Evolutionary conservation across 2,113 vertebrate genomes (phyloP).

Genomic region (Laterallus jamaicensis): DNA sequence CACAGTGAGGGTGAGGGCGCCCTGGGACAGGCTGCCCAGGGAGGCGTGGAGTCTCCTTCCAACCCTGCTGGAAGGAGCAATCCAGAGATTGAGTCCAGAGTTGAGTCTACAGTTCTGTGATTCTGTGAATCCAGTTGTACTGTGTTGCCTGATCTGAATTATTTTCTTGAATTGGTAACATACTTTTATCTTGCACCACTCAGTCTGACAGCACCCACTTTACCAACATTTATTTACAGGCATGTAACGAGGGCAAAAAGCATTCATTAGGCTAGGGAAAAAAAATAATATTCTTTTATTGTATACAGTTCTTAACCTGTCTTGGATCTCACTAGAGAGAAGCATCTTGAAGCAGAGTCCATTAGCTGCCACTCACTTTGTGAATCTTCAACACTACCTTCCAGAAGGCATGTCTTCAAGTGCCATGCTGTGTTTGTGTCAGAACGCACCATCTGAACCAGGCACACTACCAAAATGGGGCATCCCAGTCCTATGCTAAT

Average conservation of each 20-base stretch:
- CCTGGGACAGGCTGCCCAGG: too few relatives aligned
- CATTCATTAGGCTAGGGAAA: neutral
- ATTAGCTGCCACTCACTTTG: neutral
- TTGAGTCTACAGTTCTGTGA: too few relatives aligned
- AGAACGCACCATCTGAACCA: neutral
- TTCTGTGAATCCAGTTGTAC: neutral
- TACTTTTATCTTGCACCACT: neutral
- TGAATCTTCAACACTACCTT: neutral
- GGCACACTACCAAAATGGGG: fast-evolving
- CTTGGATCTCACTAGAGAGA: neutral
- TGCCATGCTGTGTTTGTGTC: neutral
- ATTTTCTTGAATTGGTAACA: neutral
- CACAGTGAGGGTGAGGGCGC: too few relatives aligned
- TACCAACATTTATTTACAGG: neutral
- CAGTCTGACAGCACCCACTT: neutral
- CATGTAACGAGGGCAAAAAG: neutral
- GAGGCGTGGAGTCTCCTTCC: too few relatives aligned
- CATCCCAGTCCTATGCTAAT: neutral
- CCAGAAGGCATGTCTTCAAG: neutral
- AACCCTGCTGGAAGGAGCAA: too few relatives aligned
- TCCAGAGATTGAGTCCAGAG: too few relatives aligned
- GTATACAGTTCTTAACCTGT: neutral
- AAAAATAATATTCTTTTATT: neutral
- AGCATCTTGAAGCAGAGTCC: neutral
- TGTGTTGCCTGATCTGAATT: neutral